These are phyloP conservation scores for Orchesella cincta DNA, from an alignment of 1,140 invertebrate species.

Conservation along the genomic window DNA sequence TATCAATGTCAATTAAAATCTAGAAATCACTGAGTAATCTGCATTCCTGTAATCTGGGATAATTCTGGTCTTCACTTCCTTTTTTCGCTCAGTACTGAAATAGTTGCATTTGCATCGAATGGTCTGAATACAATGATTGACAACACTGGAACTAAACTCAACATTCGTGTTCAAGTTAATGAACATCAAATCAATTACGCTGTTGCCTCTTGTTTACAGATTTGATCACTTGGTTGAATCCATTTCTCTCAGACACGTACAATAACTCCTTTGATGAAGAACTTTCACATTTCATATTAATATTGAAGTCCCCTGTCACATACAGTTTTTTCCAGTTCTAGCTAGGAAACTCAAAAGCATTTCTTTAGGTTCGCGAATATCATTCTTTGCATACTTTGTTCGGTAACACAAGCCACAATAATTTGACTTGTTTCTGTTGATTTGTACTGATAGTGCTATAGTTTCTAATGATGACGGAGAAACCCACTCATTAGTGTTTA, in stretches of 20 bases:
- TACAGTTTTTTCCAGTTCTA: not conserved
- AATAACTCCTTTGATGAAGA: not conserved
- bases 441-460: not conserved
- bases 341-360: not conserved
- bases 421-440: not conserved
- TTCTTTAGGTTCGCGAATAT: not conserved
- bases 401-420: not conserved
- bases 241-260: not conserved
- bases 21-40: not conserved
- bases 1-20: not conserved
- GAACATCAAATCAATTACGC: not conserved
- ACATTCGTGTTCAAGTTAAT: not conserved
- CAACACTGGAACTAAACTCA: not conserved
- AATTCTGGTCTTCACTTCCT: not conserved
- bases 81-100: not conserved
- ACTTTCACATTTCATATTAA: not conserved
- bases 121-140: not conserved
- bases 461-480: not conserved
- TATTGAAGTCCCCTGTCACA: not conserved
- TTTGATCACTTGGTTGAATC: conserved; percentile 9
- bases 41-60: not conserved
- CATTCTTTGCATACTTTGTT: not conserved
- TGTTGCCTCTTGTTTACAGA: not conserved
- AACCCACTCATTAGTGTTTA: not conserved
- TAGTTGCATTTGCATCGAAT: not conserved